These are phyloP conservation scores for Archilochus colubris DNA, from an alignment of 2,113 vertebrate species.

Conservation along the genomic window DNA sequence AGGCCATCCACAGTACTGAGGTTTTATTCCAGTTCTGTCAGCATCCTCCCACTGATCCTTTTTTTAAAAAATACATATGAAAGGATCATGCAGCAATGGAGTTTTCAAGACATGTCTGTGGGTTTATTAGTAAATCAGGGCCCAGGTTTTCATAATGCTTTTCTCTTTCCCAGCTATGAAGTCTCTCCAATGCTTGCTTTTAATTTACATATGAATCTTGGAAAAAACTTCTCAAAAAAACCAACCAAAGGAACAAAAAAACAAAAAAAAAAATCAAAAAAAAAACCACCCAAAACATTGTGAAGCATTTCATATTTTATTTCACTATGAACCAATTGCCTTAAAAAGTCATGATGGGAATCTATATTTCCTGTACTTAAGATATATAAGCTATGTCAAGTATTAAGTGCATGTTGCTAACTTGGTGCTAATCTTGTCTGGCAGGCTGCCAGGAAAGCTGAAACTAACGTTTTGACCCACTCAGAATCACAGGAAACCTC, in stretches of 20 bases:
- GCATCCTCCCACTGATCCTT: neutral
- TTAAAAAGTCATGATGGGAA: neutral
- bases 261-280: no score
- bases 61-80: neutral
- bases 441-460: neutral
- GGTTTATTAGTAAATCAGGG: neutral
- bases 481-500: neutral
- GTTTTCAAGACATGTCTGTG: neutral
- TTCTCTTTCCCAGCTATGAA: neutral
- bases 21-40: neutral
- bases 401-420: neutral
- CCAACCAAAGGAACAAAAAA: neutral
- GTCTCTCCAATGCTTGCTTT: neutral
- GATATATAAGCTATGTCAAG: neutral
- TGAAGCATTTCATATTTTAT: neutral
- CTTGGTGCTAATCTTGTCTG: neutral
- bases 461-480: neutral
- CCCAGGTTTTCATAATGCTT: neutral
- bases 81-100: neutral
- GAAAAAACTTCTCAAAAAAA: constrained; percentile 6
- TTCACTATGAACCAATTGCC: neutral
- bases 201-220: constrained; percentile 15
- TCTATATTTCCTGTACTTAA: neutral
- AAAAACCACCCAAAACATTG: neutral
- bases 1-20: neutral